Percentiles rank a stretch among this genome's conserved stretches.
Conservation (phyloP, 2,888 invertebrate genomes). For the Lamellibrachia columna region DNA sequence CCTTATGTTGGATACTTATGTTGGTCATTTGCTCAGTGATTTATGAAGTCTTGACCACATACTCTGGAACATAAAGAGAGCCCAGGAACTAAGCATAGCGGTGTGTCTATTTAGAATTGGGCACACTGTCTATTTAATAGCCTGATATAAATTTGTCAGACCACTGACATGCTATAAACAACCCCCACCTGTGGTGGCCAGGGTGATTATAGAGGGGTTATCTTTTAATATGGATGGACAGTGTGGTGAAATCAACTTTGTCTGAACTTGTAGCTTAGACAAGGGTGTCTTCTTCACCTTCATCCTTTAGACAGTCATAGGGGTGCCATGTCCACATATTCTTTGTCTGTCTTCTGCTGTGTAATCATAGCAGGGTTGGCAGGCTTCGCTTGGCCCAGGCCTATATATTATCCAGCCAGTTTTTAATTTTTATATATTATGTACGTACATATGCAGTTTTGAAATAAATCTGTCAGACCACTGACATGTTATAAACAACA, state of each 20-base stretch:
- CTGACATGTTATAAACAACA: background rate
- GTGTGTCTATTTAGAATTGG: background rate
- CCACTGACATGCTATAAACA: background rate
- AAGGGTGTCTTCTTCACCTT: background rate
- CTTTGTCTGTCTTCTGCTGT: no score
- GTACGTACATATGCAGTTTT: no score
- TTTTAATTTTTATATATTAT: no score
- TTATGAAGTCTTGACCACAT: background rate
- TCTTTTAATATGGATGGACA: background rate
- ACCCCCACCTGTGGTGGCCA: background rate
- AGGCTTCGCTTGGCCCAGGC: no score
- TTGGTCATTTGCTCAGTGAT: background rate
- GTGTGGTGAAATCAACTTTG: background rate
- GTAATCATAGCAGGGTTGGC: no score
- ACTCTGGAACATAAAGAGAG: background rate
- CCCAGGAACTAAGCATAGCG: background rate
- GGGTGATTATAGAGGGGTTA: background rate
- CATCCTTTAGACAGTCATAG: no score
- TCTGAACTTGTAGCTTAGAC: background rate
- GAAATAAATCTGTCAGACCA: background rate
- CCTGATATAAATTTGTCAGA: background rate
- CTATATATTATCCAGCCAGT: no score
- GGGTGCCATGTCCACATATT: no score
- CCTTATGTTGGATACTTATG: background rate
- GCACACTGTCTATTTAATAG: background rate